Percentiles rank a stretch among this genome's conserved stretches.
Conservation (phyloP, 2,113 vertebrate species). For the Xiphias gladius region DNA sequence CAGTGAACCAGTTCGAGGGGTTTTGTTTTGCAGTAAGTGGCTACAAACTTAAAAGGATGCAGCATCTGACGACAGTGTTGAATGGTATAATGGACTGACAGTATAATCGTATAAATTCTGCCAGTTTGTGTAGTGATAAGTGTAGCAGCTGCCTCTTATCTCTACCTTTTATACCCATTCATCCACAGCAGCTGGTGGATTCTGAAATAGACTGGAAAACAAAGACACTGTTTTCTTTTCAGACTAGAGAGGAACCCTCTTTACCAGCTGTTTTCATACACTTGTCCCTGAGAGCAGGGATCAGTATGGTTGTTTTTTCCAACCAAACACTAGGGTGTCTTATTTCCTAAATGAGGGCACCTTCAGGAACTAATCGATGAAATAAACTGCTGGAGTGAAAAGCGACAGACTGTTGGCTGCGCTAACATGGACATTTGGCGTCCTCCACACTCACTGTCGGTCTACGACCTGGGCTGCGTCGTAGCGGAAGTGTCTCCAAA, state of each 20-base stretch:
- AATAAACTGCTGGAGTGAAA: not conserved
- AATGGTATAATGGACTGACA: not conserved
- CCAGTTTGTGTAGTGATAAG: not conserved
- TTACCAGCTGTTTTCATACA: conserved; percentile 1
- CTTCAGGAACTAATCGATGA: not conserved
- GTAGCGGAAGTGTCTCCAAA: no score
- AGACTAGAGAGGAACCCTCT: not conserved
- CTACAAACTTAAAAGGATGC: no score
- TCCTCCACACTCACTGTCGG: not conserved
- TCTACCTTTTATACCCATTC: conserved; percentile 11
- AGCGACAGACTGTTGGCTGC: not conserved
- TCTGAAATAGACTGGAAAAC: conserved; percentile 14
- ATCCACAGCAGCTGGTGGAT: conserved; percentile 22
- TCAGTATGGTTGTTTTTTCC: conserved; percentile 5
- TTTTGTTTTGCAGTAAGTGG: no score
- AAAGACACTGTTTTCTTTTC: not conserved
- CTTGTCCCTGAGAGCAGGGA: conserved; percentile 7
- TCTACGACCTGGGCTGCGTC: not conserved
- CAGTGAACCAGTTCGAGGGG: no score
- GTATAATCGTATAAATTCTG: not conserved
- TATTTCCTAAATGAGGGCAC: conserved; percentile 5
- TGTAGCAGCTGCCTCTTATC: conserved; percentile 4
- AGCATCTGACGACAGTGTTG: no score
- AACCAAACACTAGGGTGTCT: not conserved
- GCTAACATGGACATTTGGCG: not conserved